Percentiles rank a stretch among this genome's conserved stretches.
phyloP scores from a whole-genome alignment of 64 coral and sea anemone species.

The Montipora capricornis region DNA sequence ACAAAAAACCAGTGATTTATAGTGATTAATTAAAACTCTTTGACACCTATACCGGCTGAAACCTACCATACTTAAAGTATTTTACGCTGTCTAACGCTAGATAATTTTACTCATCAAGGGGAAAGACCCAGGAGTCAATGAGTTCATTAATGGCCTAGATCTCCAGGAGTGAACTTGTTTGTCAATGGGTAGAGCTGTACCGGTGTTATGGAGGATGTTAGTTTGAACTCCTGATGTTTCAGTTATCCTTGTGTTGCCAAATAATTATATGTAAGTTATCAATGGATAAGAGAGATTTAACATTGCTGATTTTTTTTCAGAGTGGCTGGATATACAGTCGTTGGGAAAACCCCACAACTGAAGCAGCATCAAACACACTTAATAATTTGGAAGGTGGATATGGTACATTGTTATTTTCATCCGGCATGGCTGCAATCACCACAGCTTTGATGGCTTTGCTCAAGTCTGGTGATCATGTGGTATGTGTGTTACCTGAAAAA shows the following conservation, averaged over 20 bases:
- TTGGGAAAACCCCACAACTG: constrained; percentile 79
- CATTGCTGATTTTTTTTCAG: constrained; percentile 18
- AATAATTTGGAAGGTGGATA: constrained; percentile 80
- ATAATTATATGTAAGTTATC: neutral
- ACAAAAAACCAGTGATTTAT: no score
- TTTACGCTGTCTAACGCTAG: no score
- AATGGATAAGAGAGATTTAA: neutral
- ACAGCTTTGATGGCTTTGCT: constrained; percentile 73
- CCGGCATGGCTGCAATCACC: constrained; percentile 88
- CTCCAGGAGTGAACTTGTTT: no score
- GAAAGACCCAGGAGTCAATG: no score
- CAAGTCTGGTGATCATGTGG: constrained; percentile 80
- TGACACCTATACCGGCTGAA: no score
- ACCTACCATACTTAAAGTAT: no score
- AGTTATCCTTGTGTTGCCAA: neutral
- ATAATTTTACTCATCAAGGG: no score
- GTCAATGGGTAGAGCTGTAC: no score
- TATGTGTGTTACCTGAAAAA: neutral
- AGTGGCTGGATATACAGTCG: constrained; percentile 76
- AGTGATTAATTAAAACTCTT: no score
- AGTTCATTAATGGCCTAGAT: no score
- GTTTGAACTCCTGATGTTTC: no score
- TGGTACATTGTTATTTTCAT: constrained; percentile 82
- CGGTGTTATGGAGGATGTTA: no score
- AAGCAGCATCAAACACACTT: constrained; percentile 78